Evolutionary conservation across 2,888 invertebrate genomes (phyloP).

Genomic region (Coenonympha arcania): DNA sequence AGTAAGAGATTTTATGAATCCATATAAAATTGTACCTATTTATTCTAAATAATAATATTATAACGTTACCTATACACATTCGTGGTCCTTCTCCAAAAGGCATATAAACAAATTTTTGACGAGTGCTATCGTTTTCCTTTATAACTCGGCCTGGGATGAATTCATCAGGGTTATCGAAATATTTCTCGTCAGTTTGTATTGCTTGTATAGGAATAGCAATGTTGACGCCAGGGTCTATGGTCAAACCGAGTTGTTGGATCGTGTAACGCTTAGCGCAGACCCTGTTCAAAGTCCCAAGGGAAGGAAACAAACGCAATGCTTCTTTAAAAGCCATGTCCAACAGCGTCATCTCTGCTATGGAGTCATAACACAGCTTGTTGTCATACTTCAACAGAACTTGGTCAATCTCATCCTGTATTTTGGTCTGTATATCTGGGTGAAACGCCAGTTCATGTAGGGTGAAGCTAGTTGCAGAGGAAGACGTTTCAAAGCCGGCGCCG

Average conservation of each 20-base stretch:
- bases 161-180: slow-evolving; percentile 50
- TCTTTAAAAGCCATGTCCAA: slow-evolving; percentile 61
- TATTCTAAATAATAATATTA: too few species aligned
- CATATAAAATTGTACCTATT: too few species aligned
- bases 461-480: slow-evolving; percentile 65
- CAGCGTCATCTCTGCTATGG: slow-evolving; percentile 57
- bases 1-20: too few species aligned
- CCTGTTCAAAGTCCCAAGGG: slow-evolving; percentile 53
- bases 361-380: slow-evolving; percentile 54
- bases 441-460: slow-evolving; percentile 63
- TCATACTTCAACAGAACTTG: slow-evolving; percentile 47
- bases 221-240: slow-evolving; percentile 51
- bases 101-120: slow-evolving; percentile 48
- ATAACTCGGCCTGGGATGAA: slow-evolving; percentile 58
- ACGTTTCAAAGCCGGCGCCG: slow-evolving; percentile 71
- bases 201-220: slow-evolving; percentile 58
- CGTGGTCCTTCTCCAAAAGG: slow-evolving; percentile 65
- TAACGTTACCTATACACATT: slow-evolving; percentile 61
- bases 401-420: slow-evolving; percentile 60
- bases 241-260: slow-evolving; percentile 53
- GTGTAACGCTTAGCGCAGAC: slow-evolving; percentile 53
- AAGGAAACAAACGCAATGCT: slow-evolving; percentile 60
- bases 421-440: slow-evolving; percentile 59
- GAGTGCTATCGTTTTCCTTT: slow-evolving; percentile 43
- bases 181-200: slow-evolving; percentile 54